Evolutionary conservation across 1,140 invertebrate genomes (phyloP), one percentile per base, ranked within the genome.

Genomic region (Thaumatotibia leucotreta): DNA sequence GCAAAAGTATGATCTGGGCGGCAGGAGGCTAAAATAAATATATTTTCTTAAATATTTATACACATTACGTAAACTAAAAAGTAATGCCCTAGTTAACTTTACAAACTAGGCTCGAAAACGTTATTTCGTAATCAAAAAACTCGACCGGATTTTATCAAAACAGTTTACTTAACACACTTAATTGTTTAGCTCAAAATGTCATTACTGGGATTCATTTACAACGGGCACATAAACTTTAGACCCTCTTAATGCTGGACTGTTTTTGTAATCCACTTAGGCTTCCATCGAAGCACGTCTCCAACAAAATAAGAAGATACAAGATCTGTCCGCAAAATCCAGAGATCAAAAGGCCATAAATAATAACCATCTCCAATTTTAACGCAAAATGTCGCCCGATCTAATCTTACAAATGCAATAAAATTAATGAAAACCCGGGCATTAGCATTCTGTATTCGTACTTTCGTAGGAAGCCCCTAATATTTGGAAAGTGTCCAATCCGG

Each of bases 391-490:
- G 52, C 52, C 24, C 52, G 24, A 58, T 58, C 52, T 58, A 29
- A 58, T 58, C 52, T 58, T n/a, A 14, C 52, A 27, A 27, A 58
- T 31, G 52, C 52, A 58, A 58, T 58, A 27, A 58, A 58, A 58
- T 58, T 58, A 58, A 58, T 58, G 52, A 58, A 58, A 52, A 58
- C 23, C 52, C 52, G 52, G 52, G 52, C 52, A 58, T 58, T 58
- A 58, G 52, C 52, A 58, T 58, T 58, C 52, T n/a, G 24, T 27
- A 45, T 20, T 45, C 39, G n/a, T 1, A 10, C 33, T 10, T 9
- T 39, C 33, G 23, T 27, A 27, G n/a, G 52, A n/a, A 29, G 24
- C 23, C 23, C 52, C 24, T 58, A 27, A 58, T 58, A 31, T 58
- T 58, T 58, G 52, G 52, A 58, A 58, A 58, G 52, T 58, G 52